Conservation (phyloP, 37 sponge, comb jelly and placozoan genomes). For the Aplysina aerophoba region DNA sequence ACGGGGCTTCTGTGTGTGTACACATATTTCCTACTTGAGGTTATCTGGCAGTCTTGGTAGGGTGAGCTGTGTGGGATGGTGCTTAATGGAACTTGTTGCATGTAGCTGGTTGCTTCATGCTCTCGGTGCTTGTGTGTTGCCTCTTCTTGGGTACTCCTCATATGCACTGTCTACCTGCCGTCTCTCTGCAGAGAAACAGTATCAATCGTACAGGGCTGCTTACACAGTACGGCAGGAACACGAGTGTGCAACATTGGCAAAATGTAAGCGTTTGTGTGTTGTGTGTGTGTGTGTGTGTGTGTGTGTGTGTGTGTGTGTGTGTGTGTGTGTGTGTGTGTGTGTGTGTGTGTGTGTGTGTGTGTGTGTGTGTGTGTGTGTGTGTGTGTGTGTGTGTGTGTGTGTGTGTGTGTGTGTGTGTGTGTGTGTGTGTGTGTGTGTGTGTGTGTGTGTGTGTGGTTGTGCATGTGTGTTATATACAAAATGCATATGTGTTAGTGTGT, state of each 20-base stretch:
- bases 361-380: conserved; percentile 30
- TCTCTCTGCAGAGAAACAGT: no score
- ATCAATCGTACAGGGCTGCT: no score
- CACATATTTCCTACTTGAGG: no score
- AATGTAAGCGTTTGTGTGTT: not conserved
- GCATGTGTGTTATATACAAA: not conserved
- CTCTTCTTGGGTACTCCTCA: no score
- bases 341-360: conserved; percentile 30
- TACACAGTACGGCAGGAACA: not conserved
- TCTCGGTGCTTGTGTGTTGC: no score
- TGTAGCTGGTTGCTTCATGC: no score
- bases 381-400: conserved; percentile 2
- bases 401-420: conserved; percentile 20
- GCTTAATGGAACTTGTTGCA: no score
- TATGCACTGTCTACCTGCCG: no score
- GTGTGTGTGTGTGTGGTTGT: conserved; percentile 16
- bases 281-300: not conserved
- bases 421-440: conserved; percentile 11
- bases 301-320: conserved; percentile 17
- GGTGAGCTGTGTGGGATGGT: no score
- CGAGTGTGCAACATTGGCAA: not conserved
- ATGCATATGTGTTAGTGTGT: not conserved
- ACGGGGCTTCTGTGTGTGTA: no score
- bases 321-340: conserved; percentile 30
- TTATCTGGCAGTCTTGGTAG: no score